phyloP scores from a whole-genome alignment of 2,113 vertebrate species.

The Pholis gunnellus region DNA sequence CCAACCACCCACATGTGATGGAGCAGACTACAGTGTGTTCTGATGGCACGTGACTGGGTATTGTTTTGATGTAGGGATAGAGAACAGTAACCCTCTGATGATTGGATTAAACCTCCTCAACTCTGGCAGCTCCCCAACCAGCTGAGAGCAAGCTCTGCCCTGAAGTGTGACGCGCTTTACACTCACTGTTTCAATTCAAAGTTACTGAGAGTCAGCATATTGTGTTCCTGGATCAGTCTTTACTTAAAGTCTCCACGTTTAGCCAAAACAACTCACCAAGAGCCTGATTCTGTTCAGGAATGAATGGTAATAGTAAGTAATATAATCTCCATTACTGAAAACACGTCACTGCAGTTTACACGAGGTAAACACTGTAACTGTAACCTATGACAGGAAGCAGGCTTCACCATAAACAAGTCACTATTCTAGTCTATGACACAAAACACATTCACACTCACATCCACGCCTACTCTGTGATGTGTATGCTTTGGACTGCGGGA shows the following conservation, averaged over 20 bases:
- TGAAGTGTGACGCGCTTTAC: neutral
- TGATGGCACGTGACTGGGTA: neutral
- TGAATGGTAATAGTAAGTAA: neutral
- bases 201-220: neutral
- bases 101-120: constrained; percentile 17
- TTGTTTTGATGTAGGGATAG: neutral
- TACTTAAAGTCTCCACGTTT: neutral
- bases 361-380: neutral
- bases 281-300: neutral
- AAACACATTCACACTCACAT: neutral
- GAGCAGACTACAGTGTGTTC: neutral
- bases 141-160: constrained; percentile 9
- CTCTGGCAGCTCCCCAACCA: neutral
- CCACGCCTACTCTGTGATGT: neutral
- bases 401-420: neutral
- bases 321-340: neutral
- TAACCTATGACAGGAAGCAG: neutral
- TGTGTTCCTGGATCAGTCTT: neutral
- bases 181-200: neutral
- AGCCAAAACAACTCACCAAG: neutral
- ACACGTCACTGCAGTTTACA: neutral
- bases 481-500: neutral
- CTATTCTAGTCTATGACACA: neutral
- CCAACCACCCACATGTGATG: neutral
- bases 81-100: constrained; percentile 5